A percentile compares a stretch with the other conserved stretches of the same genome.
Conservation (phyloP, 1,140 invertebrate genomes). For the Cotesia typhae region DNA sequence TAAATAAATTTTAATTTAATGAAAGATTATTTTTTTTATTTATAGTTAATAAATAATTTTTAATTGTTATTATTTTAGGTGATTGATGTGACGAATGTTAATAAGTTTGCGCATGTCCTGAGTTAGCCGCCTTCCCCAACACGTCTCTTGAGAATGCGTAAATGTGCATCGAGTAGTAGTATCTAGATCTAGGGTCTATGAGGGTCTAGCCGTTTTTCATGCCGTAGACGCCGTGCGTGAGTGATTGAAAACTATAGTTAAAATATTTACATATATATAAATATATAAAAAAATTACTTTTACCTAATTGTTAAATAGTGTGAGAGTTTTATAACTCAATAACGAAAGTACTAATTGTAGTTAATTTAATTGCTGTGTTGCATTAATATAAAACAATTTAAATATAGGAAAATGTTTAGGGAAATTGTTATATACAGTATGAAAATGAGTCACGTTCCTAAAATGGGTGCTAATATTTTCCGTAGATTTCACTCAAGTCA, state of each 20-base stretch:
- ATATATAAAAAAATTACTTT: too few relatives aligned
- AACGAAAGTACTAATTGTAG: too few relatives aligned
- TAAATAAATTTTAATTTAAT: too few relatives aligned
- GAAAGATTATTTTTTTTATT: too few relatives aligned
- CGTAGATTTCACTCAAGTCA: constrained; percentile 44
- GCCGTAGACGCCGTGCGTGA: too few relatives aligned
- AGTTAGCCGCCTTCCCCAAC: constrained; percentile 33
- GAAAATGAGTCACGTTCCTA: constrained; percentile 46
- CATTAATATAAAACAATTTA: not conserved
- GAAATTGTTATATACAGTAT: constrained; percentile 33
- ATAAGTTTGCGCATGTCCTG: constrained; percentile 50
- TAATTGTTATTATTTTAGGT: not conserved
- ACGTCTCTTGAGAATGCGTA: not conserved
- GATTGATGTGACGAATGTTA: constrained; percentile 13
- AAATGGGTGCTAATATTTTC: constrained; percentile 39
- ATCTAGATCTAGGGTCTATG: constrained; percentile 13
- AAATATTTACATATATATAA: too few relatives aligned
- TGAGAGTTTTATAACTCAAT: too few relatives aligned
- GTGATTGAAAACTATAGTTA: too few relatives aligned
- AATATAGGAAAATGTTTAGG: constrained; percentile 36
- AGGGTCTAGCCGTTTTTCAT: too few relatives aligned
- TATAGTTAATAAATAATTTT: too few relatives aligned
- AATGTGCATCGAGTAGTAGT: constrained; percentile 40
- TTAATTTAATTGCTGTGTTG: not conserved
- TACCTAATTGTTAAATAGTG: too few relatives aligned